phyloP scores from a whole-genome alignment of 2,113 vertebrate genomes.

The Gavialis gangeticus region DNA sequence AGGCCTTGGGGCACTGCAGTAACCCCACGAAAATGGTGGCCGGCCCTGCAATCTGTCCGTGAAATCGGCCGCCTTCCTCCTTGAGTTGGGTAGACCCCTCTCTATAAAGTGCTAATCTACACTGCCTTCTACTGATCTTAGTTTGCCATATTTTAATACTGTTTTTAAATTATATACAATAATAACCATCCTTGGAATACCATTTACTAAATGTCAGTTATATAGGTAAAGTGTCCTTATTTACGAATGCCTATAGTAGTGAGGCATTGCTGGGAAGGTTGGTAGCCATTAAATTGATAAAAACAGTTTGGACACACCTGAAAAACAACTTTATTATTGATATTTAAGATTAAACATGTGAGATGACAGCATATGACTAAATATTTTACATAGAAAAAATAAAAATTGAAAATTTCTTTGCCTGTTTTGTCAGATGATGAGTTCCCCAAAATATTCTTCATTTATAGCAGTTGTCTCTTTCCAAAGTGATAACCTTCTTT shows the following conservation, averaged over 20 bases:
- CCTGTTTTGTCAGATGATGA: background rate
- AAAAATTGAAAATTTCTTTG: background rate
- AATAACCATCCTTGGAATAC: background rate
- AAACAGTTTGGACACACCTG: background rate
- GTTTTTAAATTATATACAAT: background rate
- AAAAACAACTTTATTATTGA: background rate
- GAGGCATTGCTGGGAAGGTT: background rate
- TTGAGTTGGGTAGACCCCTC: too few relatives aligned
- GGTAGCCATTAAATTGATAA: background rate
- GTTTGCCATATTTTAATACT: background rate
- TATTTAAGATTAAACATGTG: background rate
- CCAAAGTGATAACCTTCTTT: conserved; percentile 12
- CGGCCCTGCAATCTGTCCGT: too few relatives aligned
- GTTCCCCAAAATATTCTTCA: background rate
- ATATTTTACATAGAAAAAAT: background rate
- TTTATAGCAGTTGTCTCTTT: background rate
- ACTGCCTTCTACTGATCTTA: too few relatives aligned
- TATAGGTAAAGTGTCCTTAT: background rate
- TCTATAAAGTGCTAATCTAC: too few relatives aligned
- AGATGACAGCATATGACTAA: background rate
- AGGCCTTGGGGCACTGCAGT: too few relatives aligned
- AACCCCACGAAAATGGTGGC: too few relatives aligned
- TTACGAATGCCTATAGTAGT: background rate
- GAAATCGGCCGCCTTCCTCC: too few relatives aligned
- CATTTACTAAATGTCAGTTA: background rate